These are phyloP conservation scores for Campoplex capitator DNA, from an alignment of 2,888 invertebrate genomes.

Conservation along the genomic window DNA sequence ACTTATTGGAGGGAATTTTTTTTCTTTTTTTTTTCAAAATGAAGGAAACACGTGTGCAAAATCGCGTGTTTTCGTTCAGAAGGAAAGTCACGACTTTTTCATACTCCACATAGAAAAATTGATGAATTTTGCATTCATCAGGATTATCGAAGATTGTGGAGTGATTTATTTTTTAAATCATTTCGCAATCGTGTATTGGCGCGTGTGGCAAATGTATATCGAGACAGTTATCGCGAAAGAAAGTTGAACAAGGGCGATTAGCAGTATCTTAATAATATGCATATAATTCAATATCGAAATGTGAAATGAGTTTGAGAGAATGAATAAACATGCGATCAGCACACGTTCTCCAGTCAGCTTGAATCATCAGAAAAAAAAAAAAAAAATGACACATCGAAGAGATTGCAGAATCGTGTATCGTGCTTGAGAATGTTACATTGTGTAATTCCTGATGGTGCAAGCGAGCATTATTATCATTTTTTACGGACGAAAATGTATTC, in stretches of 20 bases:
- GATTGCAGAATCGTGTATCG: background rate
- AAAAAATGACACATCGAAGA: background rate
- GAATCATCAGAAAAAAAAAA: background rate
- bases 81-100: constrained; percentile 1
- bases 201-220: background rate
- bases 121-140: background rate
- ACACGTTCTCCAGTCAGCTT: background rate
- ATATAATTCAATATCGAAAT: background rate
- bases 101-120: background rate
- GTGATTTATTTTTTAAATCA: background rate
- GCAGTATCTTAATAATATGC: background rate
- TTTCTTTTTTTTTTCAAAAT: background rate
- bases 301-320: background rate
- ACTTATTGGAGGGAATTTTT: background rate
- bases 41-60: background rate
- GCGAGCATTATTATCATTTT: background rate
- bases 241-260: background rate
- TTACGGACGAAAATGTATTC: background rate
- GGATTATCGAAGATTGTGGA: background rate
- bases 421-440: background rate
- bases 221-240: background rate
- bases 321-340: background rate
- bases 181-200: background rate
- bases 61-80: constrained; percentile 4
- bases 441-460: background rate